Percentiles rank a stretch among this genome's conserved stretches.
Conservation (phyloP, 2,113 vertebrate genomes). For the Mesoclemmys tuberculata region DNA sequence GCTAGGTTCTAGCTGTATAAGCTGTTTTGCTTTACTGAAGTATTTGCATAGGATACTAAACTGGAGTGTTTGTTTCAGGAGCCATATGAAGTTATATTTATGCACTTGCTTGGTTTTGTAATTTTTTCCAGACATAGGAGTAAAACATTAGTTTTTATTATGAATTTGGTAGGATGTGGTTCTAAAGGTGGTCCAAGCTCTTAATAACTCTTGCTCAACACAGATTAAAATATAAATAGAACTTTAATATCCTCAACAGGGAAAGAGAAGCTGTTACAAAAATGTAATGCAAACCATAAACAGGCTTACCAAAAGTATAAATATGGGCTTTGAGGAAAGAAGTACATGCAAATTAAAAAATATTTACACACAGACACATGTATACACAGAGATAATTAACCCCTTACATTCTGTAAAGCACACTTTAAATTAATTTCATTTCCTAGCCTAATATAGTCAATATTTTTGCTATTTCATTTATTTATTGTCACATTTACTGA, state of each 20-base stretch:
- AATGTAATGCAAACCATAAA: neutral
- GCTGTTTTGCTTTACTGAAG: neutral
- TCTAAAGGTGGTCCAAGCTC: neutral
- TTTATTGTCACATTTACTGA: neutral
- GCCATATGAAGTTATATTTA: neutral
- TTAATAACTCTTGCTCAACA: neutral
- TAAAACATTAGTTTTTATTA: neutral
- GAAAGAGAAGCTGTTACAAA: neutral
- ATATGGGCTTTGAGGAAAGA: neutral
- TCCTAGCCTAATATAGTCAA: neutral
- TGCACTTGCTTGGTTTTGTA: neutral
- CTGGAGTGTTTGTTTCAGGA: neutral
- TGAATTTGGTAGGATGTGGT: neutral
- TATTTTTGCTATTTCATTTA: neutral
- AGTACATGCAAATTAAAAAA: neutral
- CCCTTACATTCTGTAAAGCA: neutral
- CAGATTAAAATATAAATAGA: neutral
- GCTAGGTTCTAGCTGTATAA: neutral
- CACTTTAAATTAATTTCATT: neutral
- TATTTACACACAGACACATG: rapidly evolving
- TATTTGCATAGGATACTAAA: neutral
- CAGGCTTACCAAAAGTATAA: neutral
- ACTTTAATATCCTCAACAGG: neutral
- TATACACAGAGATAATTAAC: neutral
- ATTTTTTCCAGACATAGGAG: neutral